These are phyloP conservation scores for Vollenhovia emeryi DNA, from an alignment of 1,140 invertebrate species.

Conservation along the genomic window DNA sequence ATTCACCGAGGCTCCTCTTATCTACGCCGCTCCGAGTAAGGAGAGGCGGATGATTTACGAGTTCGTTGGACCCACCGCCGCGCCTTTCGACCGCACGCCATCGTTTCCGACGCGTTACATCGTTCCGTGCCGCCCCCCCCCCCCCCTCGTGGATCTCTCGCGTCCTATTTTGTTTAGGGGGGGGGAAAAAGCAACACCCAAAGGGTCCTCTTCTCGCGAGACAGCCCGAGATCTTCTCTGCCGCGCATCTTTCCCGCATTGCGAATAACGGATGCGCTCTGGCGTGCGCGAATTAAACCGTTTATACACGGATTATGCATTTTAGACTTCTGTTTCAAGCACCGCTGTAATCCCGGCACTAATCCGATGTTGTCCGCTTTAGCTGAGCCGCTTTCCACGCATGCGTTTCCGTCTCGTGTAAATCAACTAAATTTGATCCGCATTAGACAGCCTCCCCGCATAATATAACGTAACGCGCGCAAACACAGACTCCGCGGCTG, in stretches of 20 bases:
- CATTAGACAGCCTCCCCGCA: constrained; percentile 31
- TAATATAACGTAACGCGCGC: constrained; percentile 20
- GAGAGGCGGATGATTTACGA: constrained; percentile 46
- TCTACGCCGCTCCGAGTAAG: constrained; percentile 1
- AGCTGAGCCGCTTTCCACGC: constrained; percentile 39
- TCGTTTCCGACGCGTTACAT: constrained; percentile 6
- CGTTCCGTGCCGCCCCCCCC: no score
- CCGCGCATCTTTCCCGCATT: not conserved
- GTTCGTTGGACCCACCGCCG: constrained; percentile 16
- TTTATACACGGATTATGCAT: constrained; percentile 53
- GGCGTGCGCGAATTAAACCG: constrained; percentile 46
- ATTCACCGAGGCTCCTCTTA: constrained; percentile 32
- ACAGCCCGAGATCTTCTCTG: not conserved
- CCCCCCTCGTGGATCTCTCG: no score
- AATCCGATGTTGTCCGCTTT: constrained; percentile 54
- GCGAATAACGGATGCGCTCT: constrained; percentile 16
- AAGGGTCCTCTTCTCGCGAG: not conserved
- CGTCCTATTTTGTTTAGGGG: no score
- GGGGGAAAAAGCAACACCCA: no score
- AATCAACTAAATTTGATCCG: constrained; percentile 57
- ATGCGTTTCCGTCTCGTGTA: constrained; percentile 42
- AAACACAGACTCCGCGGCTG: not conserved
- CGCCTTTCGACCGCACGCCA: constrained; percentile 5
- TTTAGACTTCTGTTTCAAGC: constrained; percentile 49
- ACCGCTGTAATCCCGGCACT: constrained; percentile 38